phyloP scores from a whole-genome alignment of 2,113 vertebrate genomes.

The Centropus bengalensis region DNA sequence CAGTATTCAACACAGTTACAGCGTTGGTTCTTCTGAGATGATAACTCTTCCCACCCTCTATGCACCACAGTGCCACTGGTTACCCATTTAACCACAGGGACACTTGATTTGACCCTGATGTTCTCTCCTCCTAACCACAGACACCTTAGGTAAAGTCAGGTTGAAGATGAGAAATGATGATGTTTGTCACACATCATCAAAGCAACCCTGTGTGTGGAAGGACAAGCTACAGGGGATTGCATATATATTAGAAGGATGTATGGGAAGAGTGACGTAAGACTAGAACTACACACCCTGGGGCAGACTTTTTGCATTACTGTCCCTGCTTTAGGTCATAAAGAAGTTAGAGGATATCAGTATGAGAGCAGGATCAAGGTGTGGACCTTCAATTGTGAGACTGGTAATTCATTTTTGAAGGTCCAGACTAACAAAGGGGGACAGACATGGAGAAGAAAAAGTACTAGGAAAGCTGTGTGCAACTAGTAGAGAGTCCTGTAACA shows the following conservation, averaged over 20 bases:
- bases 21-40: neutral
- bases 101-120: neutral
- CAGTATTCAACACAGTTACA: neutral
- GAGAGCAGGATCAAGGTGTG: neutral
- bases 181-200: neutral
- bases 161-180: neutral
- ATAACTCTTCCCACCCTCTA: neutral
- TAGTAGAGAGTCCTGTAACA: neutral
- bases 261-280: neutral
- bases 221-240: neutral
- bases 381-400: neutral
- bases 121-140: neutral
- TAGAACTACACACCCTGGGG: neutral
- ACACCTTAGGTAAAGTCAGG: neutral
- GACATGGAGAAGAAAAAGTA: neutral
- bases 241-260: neutral
- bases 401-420: neutral
- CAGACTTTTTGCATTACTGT: neutral
- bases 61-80: neutral
- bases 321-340: neutral
- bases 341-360: fast-evolving
- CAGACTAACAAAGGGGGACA: neutral
- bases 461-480: neutral
- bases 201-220: neutral
- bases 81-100: neutral